Evolutionary conservation across 2,888 invertebrate genomes (phyloP).

Genomic region (Beris morrisii): DNA sequence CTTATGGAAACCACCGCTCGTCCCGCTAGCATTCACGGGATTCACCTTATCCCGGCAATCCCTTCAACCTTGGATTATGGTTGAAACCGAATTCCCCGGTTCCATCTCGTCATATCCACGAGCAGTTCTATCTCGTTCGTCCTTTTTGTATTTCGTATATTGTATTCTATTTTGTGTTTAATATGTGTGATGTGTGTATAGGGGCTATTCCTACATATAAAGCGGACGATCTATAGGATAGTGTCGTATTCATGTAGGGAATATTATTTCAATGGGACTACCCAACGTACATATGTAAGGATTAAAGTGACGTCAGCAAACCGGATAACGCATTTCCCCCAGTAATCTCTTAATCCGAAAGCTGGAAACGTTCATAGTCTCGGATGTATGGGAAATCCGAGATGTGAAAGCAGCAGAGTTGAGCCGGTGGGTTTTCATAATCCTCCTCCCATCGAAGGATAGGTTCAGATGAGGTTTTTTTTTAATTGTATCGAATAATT

Average conservation of each 20-base stretch:
- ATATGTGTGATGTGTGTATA: no score
- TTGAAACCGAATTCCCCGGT: slow-evolving; percentile 30
- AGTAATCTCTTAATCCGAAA: slow-evolving; percentile 44
- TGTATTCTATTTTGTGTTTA: no score
- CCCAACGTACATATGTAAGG: slow-evolving; percentile 38
- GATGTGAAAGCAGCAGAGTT: slow-evolving; percentile 26
- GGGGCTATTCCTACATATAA: no score
- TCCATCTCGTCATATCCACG: slow-evolving; percentile 30
- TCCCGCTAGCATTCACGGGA: slow-evolving; percentile 9
- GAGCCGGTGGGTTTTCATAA: slow-evolving; percentile 9
- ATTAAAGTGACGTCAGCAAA: slow-evolving; percentile 43
- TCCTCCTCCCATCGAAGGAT: slow-evolving; percentile 17
- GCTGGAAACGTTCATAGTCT: slow-evolving; percentile 43
- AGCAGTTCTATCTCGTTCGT: no score
- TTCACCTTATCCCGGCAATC: slow-evolving; percentile 32
- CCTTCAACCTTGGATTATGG: slow-evolving; percentile 32
- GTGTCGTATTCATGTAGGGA: no score
- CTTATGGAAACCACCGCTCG: slow-evolving; percentile 2
- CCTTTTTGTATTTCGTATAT: no score
- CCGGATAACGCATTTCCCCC: slow-evolving; percentile 44
- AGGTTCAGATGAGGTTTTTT: background rate
- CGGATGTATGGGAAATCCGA: slow-evolving; percentile 36
- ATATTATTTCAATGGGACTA: slow-evolving; percentile 1
- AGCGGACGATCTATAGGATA: no score
- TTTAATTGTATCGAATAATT: no score